A percentile compares a stretch with the other conserved stretches of the same genome.
Evolutionary conservation across 2,797 vertebrate genomes (phyloP).

Genomic region (Thamnophis elegans): DNA sequence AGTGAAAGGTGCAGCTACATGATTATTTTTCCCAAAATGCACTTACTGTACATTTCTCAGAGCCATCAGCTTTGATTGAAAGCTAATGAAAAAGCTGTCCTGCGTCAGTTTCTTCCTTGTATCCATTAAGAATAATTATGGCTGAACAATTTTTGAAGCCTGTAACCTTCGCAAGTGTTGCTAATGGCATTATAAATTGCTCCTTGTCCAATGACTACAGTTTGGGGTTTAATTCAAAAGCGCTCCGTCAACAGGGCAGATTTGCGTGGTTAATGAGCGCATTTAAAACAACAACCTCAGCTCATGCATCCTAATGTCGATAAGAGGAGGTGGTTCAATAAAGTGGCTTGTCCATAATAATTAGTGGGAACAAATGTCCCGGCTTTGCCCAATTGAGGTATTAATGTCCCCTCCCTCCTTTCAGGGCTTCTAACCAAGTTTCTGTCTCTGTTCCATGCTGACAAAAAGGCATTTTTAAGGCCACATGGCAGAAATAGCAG

Average conservation of each 20-base stretch:
- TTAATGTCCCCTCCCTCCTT: conserved; percentile 64
- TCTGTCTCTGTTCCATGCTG: background rate
- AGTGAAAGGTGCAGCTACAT: conserved; percentile 82
- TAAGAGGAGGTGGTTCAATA: conserved; percentile 98
- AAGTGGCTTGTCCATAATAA: conserved; percentile 98
- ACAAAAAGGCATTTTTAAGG: background rate
- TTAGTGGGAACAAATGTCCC: conserved; percentile 91
- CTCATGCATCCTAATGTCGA: conserved; percentile 99
- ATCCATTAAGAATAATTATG: conserved; percentile 99
- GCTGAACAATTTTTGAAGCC: conserved; percentile 99
- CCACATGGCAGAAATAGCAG: background rate
- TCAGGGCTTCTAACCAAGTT: conserved; percentile 49
- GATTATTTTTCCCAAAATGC: conserved; percentile 92
- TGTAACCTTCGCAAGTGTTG: conserved; percentile 99
- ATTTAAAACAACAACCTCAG: conserved; percentile 99
- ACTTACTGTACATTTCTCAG: conserved; percentile 92
- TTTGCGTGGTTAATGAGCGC: conserved; percentile 99
- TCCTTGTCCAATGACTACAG: conserved; percentile 98
- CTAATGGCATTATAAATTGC: conserved; percentile 99
- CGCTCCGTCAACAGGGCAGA: conserved; percentile 99
- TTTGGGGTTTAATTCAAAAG: conserved; percentile 99
- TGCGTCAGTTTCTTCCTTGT: conserved; percentile 98
- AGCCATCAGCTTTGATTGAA: conserved; percentile 98
- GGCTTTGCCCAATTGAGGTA: conserved; percentile 79
- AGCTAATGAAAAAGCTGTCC: conserved; percentile 99